Evolutionary conservation across 1,140 invertebrate species (phyloP), one percentile per base, ranked within the genome.

Genomic region (Pogonognathellus flavescens): DNA sequence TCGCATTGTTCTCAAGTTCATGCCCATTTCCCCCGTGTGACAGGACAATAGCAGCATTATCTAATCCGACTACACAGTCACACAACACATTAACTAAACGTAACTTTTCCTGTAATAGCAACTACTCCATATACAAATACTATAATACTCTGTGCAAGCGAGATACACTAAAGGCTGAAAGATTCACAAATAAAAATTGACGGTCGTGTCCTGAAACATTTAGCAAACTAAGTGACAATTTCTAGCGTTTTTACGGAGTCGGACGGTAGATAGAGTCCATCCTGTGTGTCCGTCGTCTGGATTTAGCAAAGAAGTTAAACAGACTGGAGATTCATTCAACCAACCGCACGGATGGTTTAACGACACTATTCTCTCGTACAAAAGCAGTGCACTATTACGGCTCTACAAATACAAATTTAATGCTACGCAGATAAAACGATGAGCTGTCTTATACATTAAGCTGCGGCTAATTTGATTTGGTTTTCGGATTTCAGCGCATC

Each of bases 151-250:
- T 57, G n/a, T 13, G 3, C 53, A 49, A 16, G 70, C 4, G 41
- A 72, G 16, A 31, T 72, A 31, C 41, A 76, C 41, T 76, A 76
- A 76, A 76, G 70, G 49, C 25, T 25, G 14, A 76, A 16, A n/a
- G 70, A 76, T 76, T 76, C 18, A 31, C 31, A 31, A 76, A 76
- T 76, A 76, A 76, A 76, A 76, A 76, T 76, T 76, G 70, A 76
- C 13, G 11, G 13, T 72, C 13, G 66, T 31, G 7, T 50, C 16
- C 70, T 6, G 10, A 76, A 50, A 50, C 70, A 76, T 76, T 76
- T 41, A 16, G 31, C 25, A 76, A 25, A 31, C 25, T n/a, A 16
- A 72, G 41, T 49, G 70, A 50, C 70, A 41, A 76, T 76, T 76
- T 50, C 41, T 50, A 31, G 2, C 5, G 10, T 70, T 70, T 25